Conservation (phyloP, 2,888 invertebrate genomes). For the Lapara coniferarum region DNA sequence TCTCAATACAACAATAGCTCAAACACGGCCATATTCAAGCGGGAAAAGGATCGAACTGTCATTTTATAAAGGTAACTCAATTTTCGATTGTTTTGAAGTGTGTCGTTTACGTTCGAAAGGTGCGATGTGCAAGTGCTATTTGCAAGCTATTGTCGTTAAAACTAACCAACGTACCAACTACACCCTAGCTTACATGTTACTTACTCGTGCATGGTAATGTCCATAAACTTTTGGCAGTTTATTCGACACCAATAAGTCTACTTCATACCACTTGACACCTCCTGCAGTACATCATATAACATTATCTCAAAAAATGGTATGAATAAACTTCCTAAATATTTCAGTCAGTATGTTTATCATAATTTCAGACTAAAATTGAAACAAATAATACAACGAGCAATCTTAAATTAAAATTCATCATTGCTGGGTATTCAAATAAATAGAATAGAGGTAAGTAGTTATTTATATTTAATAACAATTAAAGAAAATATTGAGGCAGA, state of each 20-base stretch:
- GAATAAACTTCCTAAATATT: not conserved
- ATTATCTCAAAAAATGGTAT: not conserved
- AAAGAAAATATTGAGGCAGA: constrained; percentile 40
- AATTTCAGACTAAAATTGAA: not conserved
- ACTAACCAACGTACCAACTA: constrained; percentile 19
- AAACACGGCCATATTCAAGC: too few relatives aligned
- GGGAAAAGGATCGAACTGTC: too few relatives aligned
- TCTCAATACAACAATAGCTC: too few relatives aligned
- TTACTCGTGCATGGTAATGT: constrained; percentile 1
- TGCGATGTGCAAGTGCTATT: not conserved
- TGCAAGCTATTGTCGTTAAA: constrained; percentile 4
- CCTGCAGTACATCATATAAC: not conserved
- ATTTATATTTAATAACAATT: constrained; percentile 8
- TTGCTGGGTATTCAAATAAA: constrained; percentile 15
- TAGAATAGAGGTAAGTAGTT: constrained; percentile 23
- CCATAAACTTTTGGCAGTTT: constrained; percentile 11
- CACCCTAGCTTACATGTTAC: constrained; percentile 6
- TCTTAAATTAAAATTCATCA: constrained; percentile 2
- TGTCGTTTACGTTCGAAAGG: too few relatives aligned
- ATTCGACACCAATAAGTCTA: constrained; percentile 20
- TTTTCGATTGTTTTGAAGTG: too few relatives aligned
- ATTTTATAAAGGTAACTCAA: too few relatives aligned
- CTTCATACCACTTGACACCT: not conserved
- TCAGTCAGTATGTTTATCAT: constrained; percentile 14
- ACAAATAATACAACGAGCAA: not conserved